phyloP scores from a whole-genome alignment of 2,888 invertebrate species.

The Herminia tarsipennalis region DNA sequence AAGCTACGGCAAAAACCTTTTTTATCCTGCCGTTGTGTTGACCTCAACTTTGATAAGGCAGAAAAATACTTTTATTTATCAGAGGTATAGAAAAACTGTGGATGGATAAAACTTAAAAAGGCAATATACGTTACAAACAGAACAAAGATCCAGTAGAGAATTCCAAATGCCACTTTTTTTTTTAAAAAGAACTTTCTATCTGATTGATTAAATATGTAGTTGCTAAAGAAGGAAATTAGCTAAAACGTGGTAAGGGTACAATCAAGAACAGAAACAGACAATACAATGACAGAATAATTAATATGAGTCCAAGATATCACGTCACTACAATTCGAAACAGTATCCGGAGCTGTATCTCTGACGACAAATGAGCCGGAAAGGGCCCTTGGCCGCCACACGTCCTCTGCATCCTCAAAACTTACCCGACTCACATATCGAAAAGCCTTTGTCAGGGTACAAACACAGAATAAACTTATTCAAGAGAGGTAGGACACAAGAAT shows the following conservation, averaged over 20 bases:
- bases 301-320: conserved; percentile 38
- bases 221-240: neutral
- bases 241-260: neutral
- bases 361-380: conserved; percentile 55
- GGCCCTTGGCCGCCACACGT: conserved; percentile 39
- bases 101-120: too few species aligned
- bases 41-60: neutral
- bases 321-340: conserved; percentile 43
- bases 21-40: neutral
- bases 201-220: too few species aligned
- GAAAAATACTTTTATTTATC: too few species aligned
- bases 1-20: neutral
- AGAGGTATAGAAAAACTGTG: too few species aligned
- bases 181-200: too few species aligned
- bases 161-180: too few species aligned
- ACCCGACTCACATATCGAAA: conserved; percentile 52
- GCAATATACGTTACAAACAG: too few species aligned
- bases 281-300: conserved; percentile 40
- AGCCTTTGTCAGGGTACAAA: too few species aligned
- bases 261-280: conserved; percentile 1
- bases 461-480: too few species aligned
- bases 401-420: conserved; percentile 52
- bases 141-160: too few species aligned
- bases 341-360: conserved; percentile 51
- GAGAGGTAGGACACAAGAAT: too few species aligned